phyloP scores from a whole-genome alignment of 2,888 invertebrate genomes.

The Phorcus lineatus region DNA sequence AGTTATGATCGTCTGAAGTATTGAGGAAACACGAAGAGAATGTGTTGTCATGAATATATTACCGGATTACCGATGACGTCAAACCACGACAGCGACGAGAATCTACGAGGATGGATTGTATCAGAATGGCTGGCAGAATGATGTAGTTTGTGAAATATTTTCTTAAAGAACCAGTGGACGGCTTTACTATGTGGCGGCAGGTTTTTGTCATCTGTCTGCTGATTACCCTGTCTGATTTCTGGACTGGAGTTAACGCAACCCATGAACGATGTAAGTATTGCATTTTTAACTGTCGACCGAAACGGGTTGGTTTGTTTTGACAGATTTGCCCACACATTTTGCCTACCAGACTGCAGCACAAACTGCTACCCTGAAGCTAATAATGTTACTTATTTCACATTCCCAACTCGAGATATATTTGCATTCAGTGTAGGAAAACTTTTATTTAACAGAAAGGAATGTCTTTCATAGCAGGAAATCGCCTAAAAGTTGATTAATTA shows the following conservation, averaged over 20 bases:
- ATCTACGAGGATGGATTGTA: constrained; percentile 31
- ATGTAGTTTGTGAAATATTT: constrained; percentile 21
- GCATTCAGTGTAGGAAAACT: too few relatives aligned
- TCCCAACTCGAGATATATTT: too few relatives aligned
- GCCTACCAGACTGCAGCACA: too few relatives aligned
- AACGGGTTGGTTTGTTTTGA: background rate
- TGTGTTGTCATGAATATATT: background rate
- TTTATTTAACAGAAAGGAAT: too few relatives aligned
- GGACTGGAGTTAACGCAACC: constrained; percentile 22
- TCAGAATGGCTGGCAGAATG: constrained; percentile 26
- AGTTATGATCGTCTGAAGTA: background rate
- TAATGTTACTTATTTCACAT: too few relatives aligned
- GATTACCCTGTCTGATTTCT: constrained; percentile 21
- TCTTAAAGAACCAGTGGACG: constrained; percentile 3
- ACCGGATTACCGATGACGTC: constrained; percentile 23
- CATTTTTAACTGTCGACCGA: background rate
- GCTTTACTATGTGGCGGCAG: constrained; percentile 33
- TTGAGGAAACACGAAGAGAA: background rate
- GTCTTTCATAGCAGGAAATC: too few relatives aligned
- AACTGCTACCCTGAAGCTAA: too few relatives aligned
- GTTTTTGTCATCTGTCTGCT: constrained; percentile 29
- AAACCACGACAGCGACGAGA: constrained; percentile 18
- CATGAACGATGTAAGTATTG: constrained; percentile 18
- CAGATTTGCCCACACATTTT: background rate
- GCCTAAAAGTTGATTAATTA: too few relatives aligned